Evolutionary conservation across 2,888 invertebrate genomes (phyloP), one percentile per base, ranked within the genome.

Genomic region (Melipona beecheii): DNA sequence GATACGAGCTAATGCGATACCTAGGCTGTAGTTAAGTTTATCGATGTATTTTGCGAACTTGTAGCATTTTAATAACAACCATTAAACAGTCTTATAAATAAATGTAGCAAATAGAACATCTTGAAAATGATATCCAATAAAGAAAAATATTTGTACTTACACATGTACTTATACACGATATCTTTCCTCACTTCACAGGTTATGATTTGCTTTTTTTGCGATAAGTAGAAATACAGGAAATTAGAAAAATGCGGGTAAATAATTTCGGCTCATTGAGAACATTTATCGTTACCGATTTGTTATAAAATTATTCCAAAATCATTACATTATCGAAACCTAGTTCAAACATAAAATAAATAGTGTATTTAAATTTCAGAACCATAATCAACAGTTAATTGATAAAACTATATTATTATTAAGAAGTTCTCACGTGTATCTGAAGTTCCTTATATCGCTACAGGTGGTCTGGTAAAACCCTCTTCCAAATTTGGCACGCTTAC

Each of bases 381-480:
- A 4, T 4, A 31, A 31, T 31, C 31, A 4, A 31, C 31, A 4
- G 31, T 31, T 0, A 9, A 43, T 9, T 43, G 9, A 43, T 9
- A 43, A 9, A 43, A 11, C 9, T 9, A 9, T 43, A 9, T 43
- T 2, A 11, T 75, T 15, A 36, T 24, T 65, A 54, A 69, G 50
- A 52, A 77, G 43, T 52, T 31, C 27, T 56, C 69, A 49, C 56
- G 43, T 60, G 27, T 64, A 69, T 69, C n/a, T 27, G 56, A 43
- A 72, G 31, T 84, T 85, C 84, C 66, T 70, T 64, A 27, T 9
- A 43, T 73, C 75, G 52, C 74, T 74, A 76, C 85, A 84, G 84
- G 84, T 85, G 77, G 80, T 75, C 84, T 43, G 72, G 36, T 62
- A 58, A 76, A 84, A 74, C 74, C 73, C 62, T 49, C 70, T 66